phyloP scores from a whole-genome alignment of 1,140 invertebrate species.

The Ephestia elutella region DNA sequence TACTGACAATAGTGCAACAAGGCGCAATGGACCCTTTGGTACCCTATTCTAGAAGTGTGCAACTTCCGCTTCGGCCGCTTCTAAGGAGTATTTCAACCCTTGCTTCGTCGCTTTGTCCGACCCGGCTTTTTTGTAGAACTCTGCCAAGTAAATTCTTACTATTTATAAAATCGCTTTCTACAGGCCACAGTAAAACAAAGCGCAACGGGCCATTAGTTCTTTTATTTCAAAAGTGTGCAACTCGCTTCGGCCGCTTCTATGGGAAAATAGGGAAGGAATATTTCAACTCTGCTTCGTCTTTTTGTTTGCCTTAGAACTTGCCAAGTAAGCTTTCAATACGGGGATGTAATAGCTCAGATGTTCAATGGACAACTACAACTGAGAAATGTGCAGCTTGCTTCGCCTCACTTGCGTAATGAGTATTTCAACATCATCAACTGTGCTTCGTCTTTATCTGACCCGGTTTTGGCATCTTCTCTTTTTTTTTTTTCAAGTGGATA shows the following conservation, averaged over 20 bases:
- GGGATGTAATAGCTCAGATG: too few species aligned
- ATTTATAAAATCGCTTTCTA: too few species aligned
- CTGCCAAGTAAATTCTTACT: constrained; percentile 24
- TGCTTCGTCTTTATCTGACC: constrained; percentile 40
- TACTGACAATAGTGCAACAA: neutral
- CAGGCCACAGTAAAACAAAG: too few species aligned
- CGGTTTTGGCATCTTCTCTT: too few species aligned
- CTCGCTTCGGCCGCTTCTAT: constrained; percentile 37
- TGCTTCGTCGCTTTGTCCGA: constrained; percentile 40
- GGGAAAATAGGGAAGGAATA: too few species aligned
- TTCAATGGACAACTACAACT: neutral
- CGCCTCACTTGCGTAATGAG: constrained; percentile 18
- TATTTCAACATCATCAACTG: constrained; percentile 67
- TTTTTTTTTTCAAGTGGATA: too few species aligned
- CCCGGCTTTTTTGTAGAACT: constrained; percentile 25
- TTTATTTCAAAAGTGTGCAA: constrained; percentile 32
- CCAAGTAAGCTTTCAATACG: too few species aligned
- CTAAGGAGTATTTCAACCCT: constrained; percentile 58
- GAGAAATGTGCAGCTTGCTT: too few species aligned
- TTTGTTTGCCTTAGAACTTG: too few species aligned
- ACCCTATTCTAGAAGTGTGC: neutral
- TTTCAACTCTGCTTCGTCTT: constrained; percentile 50
- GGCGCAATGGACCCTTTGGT: too few species aligned
- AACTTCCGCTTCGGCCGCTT: too few species aligned
- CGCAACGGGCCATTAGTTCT: constrained; percentile 17